These are phyloP conservation scores for Triplophysa siluroides DNA, from an alignment of 2,113 vertebrate genomes.

Conservation along the genomic window DNA sequence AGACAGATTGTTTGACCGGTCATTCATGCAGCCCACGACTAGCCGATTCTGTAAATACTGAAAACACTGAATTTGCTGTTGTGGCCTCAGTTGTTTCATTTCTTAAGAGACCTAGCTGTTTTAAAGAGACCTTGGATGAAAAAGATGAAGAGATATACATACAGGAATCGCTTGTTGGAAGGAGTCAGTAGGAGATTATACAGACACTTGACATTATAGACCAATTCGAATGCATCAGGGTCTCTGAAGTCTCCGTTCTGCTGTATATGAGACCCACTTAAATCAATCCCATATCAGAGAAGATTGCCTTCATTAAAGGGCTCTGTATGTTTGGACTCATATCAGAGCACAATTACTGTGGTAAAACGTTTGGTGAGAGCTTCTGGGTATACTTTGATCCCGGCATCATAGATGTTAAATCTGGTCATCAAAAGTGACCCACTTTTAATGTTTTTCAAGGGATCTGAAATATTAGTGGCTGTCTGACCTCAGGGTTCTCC, in stretches of 20 bases:
- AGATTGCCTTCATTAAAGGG: constrained; percentile 13
- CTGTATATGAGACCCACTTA: constrained; percentile 17
- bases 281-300: constrained; percentile 21
- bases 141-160: background rate
- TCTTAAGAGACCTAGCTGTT: background rate
- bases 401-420: constrained; percentile 17
- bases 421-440: constrained; percentile 43
- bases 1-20: too few species aligned
- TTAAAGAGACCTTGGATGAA: background rate
- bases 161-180: constrained; percentile 8
- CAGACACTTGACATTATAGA: constrained; percentile 30
- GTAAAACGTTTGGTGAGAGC: constrained; percentile 22
- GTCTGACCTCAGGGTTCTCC: constrained; percentile 7
- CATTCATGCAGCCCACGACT: too few species aligned
- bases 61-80: background rate
- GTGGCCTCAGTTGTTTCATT: background rate
- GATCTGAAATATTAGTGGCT: constrained; percentile 31
- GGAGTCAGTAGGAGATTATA: constrained; percentile 21
- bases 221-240: background rate
- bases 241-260: background rate
- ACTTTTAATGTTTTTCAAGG: constrained; percentile 25
- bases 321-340: constrained; percentile 22
- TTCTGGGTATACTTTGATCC: constrained; percentile 33
- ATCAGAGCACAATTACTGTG: constrained; percentile 22
- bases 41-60: too few species aligned